These are phyloP conservation scores for Spodoptera frugiperda DNA, from an alignment of 1,140 invertebrate genomes.

Conservation along the genomic window DNA sequence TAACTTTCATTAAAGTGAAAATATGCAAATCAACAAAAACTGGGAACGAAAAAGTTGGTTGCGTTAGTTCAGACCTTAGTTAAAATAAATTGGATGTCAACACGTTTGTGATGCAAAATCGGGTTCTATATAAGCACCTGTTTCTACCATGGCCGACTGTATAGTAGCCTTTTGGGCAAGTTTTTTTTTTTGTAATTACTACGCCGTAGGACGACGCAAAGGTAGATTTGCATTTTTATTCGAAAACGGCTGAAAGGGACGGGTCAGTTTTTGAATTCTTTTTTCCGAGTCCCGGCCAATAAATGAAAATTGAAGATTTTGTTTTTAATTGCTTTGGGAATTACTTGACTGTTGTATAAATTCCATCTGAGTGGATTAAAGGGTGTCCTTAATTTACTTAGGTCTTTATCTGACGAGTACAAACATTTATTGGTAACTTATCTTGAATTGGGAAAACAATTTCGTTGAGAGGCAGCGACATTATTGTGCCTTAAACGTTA, in stretches of 20 bases:
- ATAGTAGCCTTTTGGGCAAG: constrained; percentile 50
- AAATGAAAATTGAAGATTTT: constrained; percentile 35
- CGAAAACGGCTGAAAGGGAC: constrained; percentile 49
- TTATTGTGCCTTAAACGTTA: constrained; percentile 64
- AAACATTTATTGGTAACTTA: constrained; percentile 36
- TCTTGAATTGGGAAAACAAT: constrained; percentile 25
- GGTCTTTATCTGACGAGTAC: constrained; percentile 6
- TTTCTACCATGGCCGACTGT: constrained; percentile 26
- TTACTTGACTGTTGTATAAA: constrained; percentile 22
- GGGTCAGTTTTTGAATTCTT: constrained; percentile 35
- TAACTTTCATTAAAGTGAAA: constrained; percentile 66
- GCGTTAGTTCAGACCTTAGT: constrained; percentile 64
- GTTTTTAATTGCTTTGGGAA: constrained; percentile 35
- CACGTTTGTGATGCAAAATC: constrained; percentile 80
- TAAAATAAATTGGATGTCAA: constrained; percentile 61
- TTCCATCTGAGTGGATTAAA: constrained; percentile 1
- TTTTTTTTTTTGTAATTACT: constrained; percentile 71
- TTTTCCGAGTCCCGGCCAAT: constrained; percentile 21
- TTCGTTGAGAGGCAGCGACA: constrained; percentile 48
- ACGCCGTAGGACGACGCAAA: constrained; percentile 60
- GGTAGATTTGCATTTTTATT: constrained; percentile 79
- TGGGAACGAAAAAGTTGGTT: constrained; percentile 59
- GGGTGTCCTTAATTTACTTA: neutral
- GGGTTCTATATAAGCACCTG: constrained; percentile 48
- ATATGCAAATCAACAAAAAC: constrained; percentile 74